phyloP scores from a whole-genome alignment of 2,797 vertebrate species.

The Pristis pectinata region DNA sequence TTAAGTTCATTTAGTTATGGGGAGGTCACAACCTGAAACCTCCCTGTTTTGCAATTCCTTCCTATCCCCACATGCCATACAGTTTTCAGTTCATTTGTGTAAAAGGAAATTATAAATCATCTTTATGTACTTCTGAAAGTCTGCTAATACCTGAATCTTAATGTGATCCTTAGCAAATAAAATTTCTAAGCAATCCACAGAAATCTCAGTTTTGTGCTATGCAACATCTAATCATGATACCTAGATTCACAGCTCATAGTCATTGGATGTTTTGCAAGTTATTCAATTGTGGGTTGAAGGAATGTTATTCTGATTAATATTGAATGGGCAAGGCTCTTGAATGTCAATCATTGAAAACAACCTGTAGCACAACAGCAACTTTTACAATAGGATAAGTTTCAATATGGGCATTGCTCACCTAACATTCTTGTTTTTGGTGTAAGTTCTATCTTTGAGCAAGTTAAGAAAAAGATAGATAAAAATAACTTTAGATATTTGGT shows the following conservation, averaged over 20 bases:
- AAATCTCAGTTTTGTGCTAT: neutral
- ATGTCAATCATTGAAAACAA: neutral
- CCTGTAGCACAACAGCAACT: neutral
- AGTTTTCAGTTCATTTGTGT: neutral
- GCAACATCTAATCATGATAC: neutral
- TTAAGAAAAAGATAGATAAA: neutral
- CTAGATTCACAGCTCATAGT: neutral
- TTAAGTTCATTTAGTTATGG: neutral
- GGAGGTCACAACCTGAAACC: neutral
- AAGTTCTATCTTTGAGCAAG: neutral
- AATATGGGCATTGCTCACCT: neutral
- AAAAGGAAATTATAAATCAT: neutral
- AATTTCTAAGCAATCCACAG: neutral
- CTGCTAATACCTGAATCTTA: neutral
- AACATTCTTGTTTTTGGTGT: neutral
- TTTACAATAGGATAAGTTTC: neutral
- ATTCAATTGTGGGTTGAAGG: neutral
- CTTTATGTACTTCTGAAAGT: neutral
- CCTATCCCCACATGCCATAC: neutral
- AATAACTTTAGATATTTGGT: no score
- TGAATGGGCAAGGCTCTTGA: neutral
- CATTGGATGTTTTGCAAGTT: neutral
- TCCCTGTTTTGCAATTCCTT: neutral
- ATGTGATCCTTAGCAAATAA: neutral
- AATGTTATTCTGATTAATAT: neutral